Conservation (phyloP, 2,797 vertebrate species). For the Acanthis flammea region DNA sequence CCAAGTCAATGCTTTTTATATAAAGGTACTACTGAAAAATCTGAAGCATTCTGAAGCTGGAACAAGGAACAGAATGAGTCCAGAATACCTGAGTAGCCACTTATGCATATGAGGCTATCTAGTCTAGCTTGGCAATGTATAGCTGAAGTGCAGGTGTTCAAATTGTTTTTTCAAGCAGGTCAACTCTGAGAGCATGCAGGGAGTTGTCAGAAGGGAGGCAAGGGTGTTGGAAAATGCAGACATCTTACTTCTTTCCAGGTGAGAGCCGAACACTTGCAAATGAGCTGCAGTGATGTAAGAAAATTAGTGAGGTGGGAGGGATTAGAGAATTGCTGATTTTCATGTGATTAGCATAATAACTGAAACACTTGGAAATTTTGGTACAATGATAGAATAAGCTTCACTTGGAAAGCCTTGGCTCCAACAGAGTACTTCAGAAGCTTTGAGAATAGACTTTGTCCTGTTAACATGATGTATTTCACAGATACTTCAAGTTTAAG, state of each 20-base stretch:
- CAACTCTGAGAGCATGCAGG: background rate
- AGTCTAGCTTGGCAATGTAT: background rate
- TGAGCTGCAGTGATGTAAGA: background rate
- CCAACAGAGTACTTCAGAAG: background rate
- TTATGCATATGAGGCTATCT: background rate
- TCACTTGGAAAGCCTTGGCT: background rate
- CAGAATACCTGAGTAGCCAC: background rate
- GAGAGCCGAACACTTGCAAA: background rate
- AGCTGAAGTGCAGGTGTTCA: background rate
- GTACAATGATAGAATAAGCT: background rate
- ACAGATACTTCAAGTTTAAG: background rate
- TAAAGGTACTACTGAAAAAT: background rate
- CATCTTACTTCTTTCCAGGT: background rate
- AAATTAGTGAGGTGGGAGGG: background rate
- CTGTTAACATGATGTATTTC: background rate
- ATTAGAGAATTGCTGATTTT: background rate
- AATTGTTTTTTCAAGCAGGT: background rate
- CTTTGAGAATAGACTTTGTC: background rate
- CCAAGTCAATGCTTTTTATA: background rate
- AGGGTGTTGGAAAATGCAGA: background rate
- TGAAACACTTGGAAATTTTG: background rate
- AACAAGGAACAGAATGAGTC: background rate
- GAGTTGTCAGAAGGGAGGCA: background rate
- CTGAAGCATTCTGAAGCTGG: background rate
- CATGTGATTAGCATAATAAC: background rate